These are phyloP conservation scores for Microtus richardsoni DNA, from an alignment of 2,113 vertebrate genomes.

Conservation along the genomic window DNA sequence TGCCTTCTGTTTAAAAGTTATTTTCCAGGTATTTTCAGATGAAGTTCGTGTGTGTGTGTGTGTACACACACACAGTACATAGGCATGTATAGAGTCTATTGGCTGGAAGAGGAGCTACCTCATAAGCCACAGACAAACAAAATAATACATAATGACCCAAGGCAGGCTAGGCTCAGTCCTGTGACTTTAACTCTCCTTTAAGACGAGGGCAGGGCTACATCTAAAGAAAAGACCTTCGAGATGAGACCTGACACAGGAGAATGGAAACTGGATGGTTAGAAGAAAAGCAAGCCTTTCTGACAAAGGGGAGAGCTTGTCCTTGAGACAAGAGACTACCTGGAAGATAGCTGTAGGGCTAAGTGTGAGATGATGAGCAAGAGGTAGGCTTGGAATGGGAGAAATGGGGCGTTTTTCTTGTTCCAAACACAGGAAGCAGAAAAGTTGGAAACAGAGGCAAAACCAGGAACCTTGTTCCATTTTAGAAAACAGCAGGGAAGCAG, in stretches of 20 bases:
- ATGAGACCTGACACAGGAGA: not conserved
- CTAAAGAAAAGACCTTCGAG: not conserved
- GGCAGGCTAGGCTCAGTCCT: not conserved
- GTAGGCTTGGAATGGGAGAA: not conserved
- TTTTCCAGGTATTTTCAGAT: not conserved
- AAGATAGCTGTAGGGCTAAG: not conserved
- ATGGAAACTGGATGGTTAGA: not conserved
- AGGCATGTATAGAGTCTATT: not conserved
- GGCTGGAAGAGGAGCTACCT: not conserved
- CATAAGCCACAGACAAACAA: not conserved
- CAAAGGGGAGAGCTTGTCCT: not conserved
- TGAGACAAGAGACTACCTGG: not conserved
- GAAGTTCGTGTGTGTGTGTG: not conserved
- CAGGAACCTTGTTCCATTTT: not conserved
- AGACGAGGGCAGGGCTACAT: not conserved
- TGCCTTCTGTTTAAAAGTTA: not conserved
- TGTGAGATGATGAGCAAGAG: rapidly evolving
- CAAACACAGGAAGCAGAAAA: not conserved
- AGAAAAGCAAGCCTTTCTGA: not conserved
- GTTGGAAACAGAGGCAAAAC: not conserved
- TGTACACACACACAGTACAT: not conserved
- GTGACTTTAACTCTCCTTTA: not conserved
- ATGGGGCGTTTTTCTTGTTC: not conserved
- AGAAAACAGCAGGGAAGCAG: not conserved
- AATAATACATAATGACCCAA: not conserved